Conservation (phyloP, 2,113 vertebrate species). For the Craseonycteris thonglongyai region DNA sequence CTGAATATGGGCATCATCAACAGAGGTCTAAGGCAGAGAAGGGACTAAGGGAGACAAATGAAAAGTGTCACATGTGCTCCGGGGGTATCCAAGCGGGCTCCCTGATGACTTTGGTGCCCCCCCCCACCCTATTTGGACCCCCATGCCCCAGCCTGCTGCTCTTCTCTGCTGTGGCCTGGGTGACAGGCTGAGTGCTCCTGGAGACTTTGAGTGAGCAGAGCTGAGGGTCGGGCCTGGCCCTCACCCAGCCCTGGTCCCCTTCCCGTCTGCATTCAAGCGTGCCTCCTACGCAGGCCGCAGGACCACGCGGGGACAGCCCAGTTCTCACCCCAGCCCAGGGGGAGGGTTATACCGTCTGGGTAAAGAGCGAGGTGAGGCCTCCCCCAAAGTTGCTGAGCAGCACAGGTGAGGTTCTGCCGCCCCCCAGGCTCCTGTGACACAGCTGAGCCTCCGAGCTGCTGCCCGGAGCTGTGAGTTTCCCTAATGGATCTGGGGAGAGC, state of each 20-base stretch:
- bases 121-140: not conserved
- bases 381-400: not conserved
- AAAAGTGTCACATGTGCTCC: not conserved
- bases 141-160: not conserved
- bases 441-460: not conserved
- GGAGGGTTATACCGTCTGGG: not conserved
- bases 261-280: too few species aligned
- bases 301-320: not conserved
- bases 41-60: not conserved
- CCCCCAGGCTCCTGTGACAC: not conserved
- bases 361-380: not conserved
- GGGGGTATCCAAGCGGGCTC: not conserved
- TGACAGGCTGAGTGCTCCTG: accelerated
- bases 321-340: not conserved
- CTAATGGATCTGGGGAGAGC: not conserved
- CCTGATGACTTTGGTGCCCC: not conserved
- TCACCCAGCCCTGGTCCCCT: too few species aligned
- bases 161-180: not conserved
- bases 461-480: not conserved
- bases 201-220: not conserved
- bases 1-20: constrained; percentile 46
- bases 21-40: not conserved
- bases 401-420: not conserved
- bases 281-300: not conserved
- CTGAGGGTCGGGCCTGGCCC: not conserved